Evolutionary conservation across 2,888 invertebrate genomes (phyloP), one percentile per base, ranked within the genome.

Genomic region (Brachylomia viminalis): DNA sequence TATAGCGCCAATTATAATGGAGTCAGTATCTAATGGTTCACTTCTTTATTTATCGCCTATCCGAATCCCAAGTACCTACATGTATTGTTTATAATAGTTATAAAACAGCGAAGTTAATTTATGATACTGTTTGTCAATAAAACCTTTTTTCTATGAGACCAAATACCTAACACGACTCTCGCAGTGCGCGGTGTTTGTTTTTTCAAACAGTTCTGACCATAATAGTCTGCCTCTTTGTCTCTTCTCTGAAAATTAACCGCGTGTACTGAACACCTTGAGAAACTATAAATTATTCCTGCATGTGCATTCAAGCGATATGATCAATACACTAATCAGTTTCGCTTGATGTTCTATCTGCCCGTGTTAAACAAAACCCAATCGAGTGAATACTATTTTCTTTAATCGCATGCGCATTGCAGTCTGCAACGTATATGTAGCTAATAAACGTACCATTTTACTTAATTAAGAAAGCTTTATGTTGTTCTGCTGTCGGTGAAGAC

Each of bases 1-100:
- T 92, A 93, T 92, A 87, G 87, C 84, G 80, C 86, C 91, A 89
- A 90, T 91, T 91, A 90, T 88, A 91, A 90, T 86, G 80, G 88
- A 79, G 68, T 80, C 80, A 67, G 67, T 83, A 82, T 80, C 77
- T 86, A 87, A 88, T 87, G 78, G 66, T 79, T 71, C 78, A 84
- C 67, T 80, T 87, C 79, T 88, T 86, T 84, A 86, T 86, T 87
- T 84, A 87, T 87, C 73, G 72, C 70, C 75, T 58, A 61, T 72
- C 54, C 23, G 54, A 83, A 82, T 78, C 74, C 62, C 56, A 72
- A 76, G 56, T 65, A 77, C n/a, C n/a, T n/a, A n/a, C 68, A 61
- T 81, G 65, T 49, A 77, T 56, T 77, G 74, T 77, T 75, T 87
- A 80, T 81, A 65, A 68, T 75, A 66, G 82, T 71, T 80, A 68